Percentiles rank a stretch among this genome's conserved stretches.
Evolutionary conservation across 92 coral and sea anemone genomes (phyloP).

Genomic region (Isaurus tuberculatus): DNA sequence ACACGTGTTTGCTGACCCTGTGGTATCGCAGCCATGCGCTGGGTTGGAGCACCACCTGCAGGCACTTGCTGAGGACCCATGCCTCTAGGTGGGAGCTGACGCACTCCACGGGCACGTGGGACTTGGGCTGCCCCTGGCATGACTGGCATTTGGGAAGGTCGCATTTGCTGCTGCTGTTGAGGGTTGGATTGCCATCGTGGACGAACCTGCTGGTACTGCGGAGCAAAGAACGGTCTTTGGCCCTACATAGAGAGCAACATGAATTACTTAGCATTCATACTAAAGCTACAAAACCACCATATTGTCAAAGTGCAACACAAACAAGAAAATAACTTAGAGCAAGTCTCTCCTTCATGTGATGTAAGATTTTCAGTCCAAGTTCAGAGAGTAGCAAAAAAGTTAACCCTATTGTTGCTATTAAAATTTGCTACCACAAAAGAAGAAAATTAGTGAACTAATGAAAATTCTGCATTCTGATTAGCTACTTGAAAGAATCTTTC

Average conservation of each 20-base stretch:
- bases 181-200: constrained; percentile 82
- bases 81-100: constrained; percentile 79
- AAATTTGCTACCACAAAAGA: too few relatives aligned
- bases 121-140: constrained; percentile 76
- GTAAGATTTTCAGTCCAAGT: too few relatives aligned
- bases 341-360: too few relatives aligned
- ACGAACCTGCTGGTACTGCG: constrained; percentile 76
- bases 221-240: constrained; percentile 88
- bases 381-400: too few relatives aligned
- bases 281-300: background rate
- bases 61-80: constrained; percentile 64
- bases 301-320: too few relatives aligned
- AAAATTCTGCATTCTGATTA: too few relatives aligned
- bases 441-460: too few relatives aligned
- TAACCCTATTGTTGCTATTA: too few relatives aligned
- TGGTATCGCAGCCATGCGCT: constrained; percentile 62
- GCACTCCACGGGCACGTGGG: constrained; percentile 83
- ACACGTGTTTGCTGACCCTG: constrained; percentile 53
- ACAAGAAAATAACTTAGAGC: too few relatives aligned
- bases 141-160: constrained; percentile 70
- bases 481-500: too few relatives aligned
- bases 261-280: background rate
- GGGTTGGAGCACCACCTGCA: constrained; percentile 56
- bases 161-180: constrained; percentile 83
- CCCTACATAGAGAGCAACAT: constrained; percentile 49